A percentile compares a stretch with the other conserved stretches of the same genome.
These are phyloP conservation scores for Esox lucius DNA, from an alignment of 2,797 vertebrate genomes.

Conservation along the genomic window DNA sequence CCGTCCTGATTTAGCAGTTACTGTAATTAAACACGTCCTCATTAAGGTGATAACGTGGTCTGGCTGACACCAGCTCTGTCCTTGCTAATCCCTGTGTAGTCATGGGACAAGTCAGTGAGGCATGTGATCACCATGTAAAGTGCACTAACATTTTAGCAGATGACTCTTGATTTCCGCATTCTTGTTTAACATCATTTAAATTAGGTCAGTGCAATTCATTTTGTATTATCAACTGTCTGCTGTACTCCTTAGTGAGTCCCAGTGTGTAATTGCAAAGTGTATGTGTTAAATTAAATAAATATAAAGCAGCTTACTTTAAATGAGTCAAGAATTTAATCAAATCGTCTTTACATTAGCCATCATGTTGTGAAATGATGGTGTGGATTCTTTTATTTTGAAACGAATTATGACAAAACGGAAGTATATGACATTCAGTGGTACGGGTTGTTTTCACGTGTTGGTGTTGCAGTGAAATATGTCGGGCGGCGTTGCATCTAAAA, in stretches of 20 bases:
- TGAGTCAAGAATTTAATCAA: neutral
- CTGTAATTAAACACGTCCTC: neutral
- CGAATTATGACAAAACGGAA: conserved; percentile 5
- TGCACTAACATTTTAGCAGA: neutral
- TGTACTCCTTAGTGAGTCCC: neutral
- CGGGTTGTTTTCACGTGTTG: conserved; percentile 1
- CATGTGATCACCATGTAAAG: neutral
- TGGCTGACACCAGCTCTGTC: too few species aligned
- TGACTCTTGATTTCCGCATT: neutral
- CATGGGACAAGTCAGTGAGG: too few species aligned
- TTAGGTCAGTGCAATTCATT: neutral
- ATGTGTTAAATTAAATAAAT: neutral
- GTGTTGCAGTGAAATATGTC: conserved; percentile 16
- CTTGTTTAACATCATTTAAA: neutral
- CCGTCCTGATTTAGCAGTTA: neutral
- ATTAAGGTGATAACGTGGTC: neutral
- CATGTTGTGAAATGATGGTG: neutral
- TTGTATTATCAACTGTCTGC: neutral
- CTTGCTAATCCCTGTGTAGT: too few species aligned
- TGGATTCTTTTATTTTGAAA: conserved; percentile 19
- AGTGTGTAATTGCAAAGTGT: neutral
- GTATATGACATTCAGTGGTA: neutral
- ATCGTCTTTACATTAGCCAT: neutral
- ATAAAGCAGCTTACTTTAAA: neutral
- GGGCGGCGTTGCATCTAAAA: neutral